These are phyloP conservation scores for Leucophora obtusa DNA, from an alignment of 2,888 invertebrate species.

Conservation along the genomic window DNA sequence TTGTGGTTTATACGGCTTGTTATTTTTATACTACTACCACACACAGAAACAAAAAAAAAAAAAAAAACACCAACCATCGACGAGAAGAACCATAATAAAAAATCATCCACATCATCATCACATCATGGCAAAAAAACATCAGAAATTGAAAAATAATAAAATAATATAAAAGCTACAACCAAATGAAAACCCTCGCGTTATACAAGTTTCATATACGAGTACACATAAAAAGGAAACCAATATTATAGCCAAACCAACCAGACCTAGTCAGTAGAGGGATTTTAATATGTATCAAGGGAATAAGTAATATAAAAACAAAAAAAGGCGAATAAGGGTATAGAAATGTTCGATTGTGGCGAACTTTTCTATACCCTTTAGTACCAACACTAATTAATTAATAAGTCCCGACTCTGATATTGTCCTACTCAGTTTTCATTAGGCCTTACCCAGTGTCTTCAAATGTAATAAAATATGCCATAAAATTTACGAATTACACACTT, in stretches of 20 bases:
- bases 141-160: slow-evolving; percentile 53
- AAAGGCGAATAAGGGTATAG: no score
- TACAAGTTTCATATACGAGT: not conserved
- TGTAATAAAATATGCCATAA: no score
- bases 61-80: not conserved
- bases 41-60: slow-evolving; percentile 18
- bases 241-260: slow-evolving; percentile 14
- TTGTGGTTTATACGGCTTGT: slow-evolving; percentile 65
- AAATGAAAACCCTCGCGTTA: slow-evolving; percentile 1
- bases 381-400: no score
- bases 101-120: slow-evolving; percentile 41
- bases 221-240: slow-evolving; percentile 36
- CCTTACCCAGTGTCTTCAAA: no score
- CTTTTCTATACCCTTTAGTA: no score
- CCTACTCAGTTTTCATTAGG: no score
- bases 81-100: slow-evolving; percentile 48
- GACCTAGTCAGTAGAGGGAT: slow-evolving; percentile 19
- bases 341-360: no score
- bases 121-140: slow-evolving; percentile 31
- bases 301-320: not conserved
- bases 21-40: slow-evolving; percentile 59
- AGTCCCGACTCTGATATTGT: no score
- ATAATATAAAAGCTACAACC: slow-evolving; percentile 13
- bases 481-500: no score
- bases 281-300: slow-evolving; percentile 39